These are phyloP conservation scores for Limanda limanda DNA, from an alignment of 2,113 vertebrate species.

Conservation along the genomic window DNA sequence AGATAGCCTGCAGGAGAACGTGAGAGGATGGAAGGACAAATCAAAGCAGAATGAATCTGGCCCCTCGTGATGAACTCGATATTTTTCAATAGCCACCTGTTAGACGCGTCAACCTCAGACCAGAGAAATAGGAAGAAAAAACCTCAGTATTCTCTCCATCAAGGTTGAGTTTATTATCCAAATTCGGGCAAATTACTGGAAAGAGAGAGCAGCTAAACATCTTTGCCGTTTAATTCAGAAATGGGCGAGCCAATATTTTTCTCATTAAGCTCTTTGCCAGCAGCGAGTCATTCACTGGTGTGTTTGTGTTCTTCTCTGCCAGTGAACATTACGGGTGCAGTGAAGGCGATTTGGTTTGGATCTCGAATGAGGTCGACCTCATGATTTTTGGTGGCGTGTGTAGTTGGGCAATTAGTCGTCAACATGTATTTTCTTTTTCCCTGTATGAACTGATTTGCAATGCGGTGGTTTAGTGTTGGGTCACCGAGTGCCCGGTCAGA, in stretches of 20 bases:
- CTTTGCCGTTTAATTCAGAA: conserved; percentile 52
- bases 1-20: conserved; percentile 2
- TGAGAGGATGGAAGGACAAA: conserved; percentile 40
- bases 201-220: conserved; percentile 32
- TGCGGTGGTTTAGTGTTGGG: not conserved
- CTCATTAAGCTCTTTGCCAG: conserved; percentile 48
- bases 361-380: not conserved
- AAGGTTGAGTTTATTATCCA: conserved; percentile 66
- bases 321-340: conserved; percentile 15
- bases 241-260: conserved; percentile 55
- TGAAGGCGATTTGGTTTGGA: not conserved
- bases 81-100: conserved; percentile 46
- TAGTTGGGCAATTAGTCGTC: not conserved
- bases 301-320: conserved; percentile 26
- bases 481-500: not conserved
- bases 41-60: conserved; percentile 34
- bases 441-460: not conserved
- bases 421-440: not conserved
- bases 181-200: conserved; percentile 37
- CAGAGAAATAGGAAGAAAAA: conserved; percentile 25
- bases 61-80: conserved; percentile 55
- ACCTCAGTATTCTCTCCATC: conserved; percentile 32
- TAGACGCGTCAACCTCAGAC: conserved; percentile 50
- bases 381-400: not conserved
- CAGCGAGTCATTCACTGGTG: not conserved